phyloP scores from a whole-genome alignment of 2,888 invertebrate species.

The Carpatolechia fugitivella region DNA sequence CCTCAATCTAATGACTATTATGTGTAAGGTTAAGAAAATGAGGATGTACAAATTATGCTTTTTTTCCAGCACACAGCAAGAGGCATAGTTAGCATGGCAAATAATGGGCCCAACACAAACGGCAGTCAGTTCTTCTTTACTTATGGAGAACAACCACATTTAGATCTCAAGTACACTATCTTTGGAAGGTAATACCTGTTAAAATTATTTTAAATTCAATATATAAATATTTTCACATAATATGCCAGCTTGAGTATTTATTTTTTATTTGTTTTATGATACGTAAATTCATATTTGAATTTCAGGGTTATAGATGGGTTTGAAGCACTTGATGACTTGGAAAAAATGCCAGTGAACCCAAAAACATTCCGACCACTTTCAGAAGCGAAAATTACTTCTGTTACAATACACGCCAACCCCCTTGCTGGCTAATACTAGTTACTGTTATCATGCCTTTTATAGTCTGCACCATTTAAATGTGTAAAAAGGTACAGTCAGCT shows the following conservation, averaged over 20 bases:
- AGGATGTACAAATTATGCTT: not conserved
- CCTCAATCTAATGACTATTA: not conserved
- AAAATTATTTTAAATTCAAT: too few species aligned
- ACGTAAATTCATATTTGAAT: too few species aligned
- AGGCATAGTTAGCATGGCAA: constrained; percentile 98
- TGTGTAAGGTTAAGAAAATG: too few species aligned
- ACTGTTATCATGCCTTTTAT: too few species aligned
- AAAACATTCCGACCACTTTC: constrained; percentile 93
- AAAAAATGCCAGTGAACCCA: constrained; percentile 95
- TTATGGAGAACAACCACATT: constrained; percentile 95
- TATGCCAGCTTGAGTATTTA: too few species aligned
- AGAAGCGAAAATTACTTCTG: constrained; percentile 91
- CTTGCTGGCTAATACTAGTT: constrained; percentile 91
- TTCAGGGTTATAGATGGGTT: constrained; percentile 97
- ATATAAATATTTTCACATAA: not conserved
- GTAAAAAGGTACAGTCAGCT: too few species aligned
- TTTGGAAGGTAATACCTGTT: constrained; percentile 96
- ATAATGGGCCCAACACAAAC: constrained; percentile 98
- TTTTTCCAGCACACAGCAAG: constrained; percentile 86
- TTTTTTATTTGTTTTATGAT: too few species aligned
- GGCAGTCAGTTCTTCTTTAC: constrained; percentile 98
- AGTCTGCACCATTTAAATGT: too few species aligned
- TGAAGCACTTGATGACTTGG: constrained; percentile 96
- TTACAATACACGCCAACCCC: constrained; percentile 99
- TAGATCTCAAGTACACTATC: constrained; percentile 97